Conservation (phyloP, 2,113 vertebrate genomes). For the Macrotus californicus region DNA sequence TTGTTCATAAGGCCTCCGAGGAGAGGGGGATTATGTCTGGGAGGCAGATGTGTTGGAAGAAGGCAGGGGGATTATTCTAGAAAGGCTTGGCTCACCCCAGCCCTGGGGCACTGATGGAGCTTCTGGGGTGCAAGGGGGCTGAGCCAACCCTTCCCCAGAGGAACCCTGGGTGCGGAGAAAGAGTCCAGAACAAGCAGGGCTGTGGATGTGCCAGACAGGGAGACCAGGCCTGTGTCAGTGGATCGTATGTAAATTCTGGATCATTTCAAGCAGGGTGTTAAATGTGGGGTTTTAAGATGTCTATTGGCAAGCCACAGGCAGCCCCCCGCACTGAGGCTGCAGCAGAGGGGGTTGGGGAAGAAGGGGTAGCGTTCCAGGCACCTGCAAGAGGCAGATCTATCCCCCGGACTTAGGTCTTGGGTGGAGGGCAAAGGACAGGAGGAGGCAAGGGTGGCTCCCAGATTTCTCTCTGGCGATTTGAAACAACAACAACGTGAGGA, state of each 20-base stretch:
- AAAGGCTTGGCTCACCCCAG: neutral
- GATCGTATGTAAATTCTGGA: neutral
- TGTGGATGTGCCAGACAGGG: fast-evolving
- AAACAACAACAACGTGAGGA: neutral
- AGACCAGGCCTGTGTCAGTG: neutral
- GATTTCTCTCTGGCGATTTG: neutral
- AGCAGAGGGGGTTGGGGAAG: neutral
- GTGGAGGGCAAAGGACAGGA: neutral
- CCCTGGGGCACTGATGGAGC: neutral
- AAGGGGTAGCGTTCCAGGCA: neutral
- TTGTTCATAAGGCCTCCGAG: neutral
- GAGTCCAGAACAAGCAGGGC: neutral
- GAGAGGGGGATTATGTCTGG: neutral
- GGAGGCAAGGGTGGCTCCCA: no score
- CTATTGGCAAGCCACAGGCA: neutral
- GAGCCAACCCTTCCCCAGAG: neutral
- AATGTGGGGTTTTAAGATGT: neutral
- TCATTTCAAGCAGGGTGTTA: neutral
- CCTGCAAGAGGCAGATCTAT: neutral
- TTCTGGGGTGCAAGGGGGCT: no score
- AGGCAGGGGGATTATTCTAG: neutral
- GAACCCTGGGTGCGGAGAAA: neutral
- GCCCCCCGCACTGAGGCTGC: neutral
- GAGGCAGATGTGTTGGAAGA: fast-evolving
- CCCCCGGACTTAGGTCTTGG: neutral